Evolutionary conservation across 2,113 vertebrate species (phyloP).

Genomic region (Piliocolobus tephrosceles): DNA sequence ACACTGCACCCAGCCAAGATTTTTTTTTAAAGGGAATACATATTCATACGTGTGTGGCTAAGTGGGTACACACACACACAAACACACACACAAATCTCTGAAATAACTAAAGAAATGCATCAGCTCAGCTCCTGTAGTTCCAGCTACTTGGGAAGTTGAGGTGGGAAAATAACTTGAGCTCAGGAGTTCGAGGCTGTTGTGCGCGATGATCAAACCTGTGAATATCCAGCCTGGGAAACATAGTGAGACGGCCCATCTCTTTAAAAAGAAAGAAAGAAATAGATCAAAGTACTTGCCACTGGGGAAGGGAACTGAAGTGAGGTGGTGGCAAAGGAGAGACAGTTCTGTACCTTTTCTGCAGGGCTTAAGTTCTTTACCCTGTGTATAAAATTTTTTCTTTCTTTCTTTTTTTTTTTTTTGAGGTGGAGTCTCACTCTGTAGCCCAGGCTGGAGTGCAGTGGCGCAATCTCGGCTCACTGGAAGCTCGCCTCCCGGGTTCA

Average conservation of each 20-base stretch:
- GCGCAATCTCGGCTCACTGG: no score
- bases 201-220: neutral
- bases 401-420: no score
- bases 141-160: neutral
- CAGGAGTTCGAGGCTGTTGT: neutral
- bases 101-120: neutral
- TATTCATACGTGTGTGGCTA: neutral
- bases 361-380: neutral
- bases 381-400: neutral
- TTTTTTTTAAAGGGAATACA: neutral
- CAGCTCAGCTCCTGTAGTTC: neutral
- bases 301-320: neutral
- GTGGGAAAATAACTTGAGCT: neutral
- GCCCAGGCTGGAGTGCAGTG: no score
- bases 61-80: neutral
- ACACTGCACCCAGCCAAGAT: no score
- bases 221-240: neutral
- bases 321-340: neutral
- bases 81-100: neutral
- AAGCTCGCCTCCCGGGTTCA: no score
- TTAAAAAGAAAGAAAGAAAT: neutral
- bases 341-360: neutral
- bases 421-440: no score
- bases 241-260: neutral
- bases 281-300: neutral